Base-by-base conservation (phyloP, 1,140 invertebrate genomes). In the Steinernema feltiae region DNA sequence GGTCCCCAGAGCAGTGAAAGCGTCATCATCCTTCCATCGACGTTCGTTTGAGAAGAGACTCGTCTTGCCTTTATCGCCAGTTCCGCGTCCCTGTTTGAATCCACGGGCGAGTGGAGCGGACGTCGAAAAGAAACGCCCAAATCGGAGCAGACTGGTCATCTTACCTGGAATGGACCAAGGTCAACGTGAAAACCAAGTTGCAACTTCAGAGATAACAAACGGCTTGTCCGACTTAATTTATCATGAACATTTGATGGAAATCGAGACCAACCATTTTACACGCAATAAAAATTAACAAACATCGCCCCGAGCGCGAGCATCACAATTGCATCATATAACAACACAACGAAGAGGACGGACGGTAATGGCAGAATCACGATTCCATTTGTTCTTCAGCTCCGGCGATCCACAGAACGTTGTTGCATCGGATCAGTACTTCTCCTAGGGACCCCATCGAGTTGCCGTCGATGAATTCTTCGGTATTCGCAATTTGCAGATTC, bases 401-500 rank as follows among this genome's bases (percentile, higher is more conserved):
- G 88, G 95, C 89, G 70, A 99, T 93, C 85, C 97, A 99, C 75
- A 99, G 89, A 1, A 99, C 93, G 89, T 99, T 99, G 87, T 99
- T 99, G 90, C 97, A 99, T 76, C 90, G 90, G 74, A 99, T 93
- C 1, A 99, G 88, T 72, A 99, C 93, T 91, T 99, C 97, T 24
- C 97, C 97, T 1, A 99, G 89, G 86, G 93, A 95, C 35, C 96
- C 97, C 80, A 94, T 95, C 75, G 91, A 90, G 76, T 89, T 90
- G 75, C 94, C 94, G 85, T 98, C 94, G 79, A 98, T 92, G 83
- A 92, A 93, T 89, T 99, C 97, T 88, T 99, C 96, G n/a, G 96
- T 94, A 85, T 98, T 97, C 0, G 96, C 95, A 73, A 99, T 87
- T 88, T 98, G 95, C 78, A 99, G 88, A 88, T 99, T 99, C 97